Evolutionary conservation across 2,888 invertebrate species (phyloP), one percentile per base, ranked within the genome.

Genomic region (Toxonevra muliebris): DNA sequence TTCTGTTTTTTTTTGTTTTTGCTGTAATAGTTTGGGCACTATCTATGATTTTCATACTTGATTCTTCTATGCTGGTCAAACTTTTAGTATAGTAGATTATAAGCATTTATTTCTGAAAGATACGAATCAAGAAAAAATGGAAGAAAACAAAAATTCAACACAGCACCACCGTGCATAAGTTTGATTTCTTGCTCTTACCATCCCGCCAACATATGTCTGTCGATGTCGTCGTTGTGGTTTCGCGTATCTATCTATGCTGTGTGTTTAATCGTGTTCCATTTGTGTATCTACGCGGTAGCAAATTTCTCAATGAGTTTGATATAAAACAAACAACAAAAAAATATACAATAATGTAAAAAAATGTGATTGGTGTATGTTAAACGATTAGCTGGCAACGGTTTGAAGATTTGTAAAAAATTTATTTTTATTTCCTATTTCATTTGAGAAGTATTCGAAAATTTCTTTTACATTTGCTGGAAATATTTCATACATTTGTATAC

Each of bases 221-320:
- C 54, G 60, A 42, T 7, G 20, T 43, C 10, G 19, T 13, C 45
- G 53, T 54, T 50, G 66, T 61, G 60, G 60, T 66, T 60, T 53
- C 54, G 52, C 48, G 19, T 13, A 13, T 48, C n/a, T 48, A 61
- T 30, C 40, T 66, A 53, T 66, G 59, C 60, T 61, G 60, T 7
- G 13, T 4, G 15, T 48, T 71, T 68, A 73, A 73, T 72, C 74
- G 71, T 69, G 69, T 69, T 71, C 66, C 70, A 71, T 69, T 74
- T 74, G 71, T 74, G 71, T 73, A 74, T 74, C 73, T 73, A 71
- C 71, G 74, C 73, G 73, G 71, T 69, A 73, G 73, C 73, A 65
- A 69, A 68, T 70, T 68, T 66, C 59, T 55, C 65, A 59, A 59
- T 58, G 59, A 65, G 30, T 42, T 20, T 30, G n/a, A n/a, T n/a